These are phyloP conservation scores for Calliopsis andreniformis DNA, from an alignment of 1,140 invertebrate genomes.

Conservation along the genomic window DNA sequence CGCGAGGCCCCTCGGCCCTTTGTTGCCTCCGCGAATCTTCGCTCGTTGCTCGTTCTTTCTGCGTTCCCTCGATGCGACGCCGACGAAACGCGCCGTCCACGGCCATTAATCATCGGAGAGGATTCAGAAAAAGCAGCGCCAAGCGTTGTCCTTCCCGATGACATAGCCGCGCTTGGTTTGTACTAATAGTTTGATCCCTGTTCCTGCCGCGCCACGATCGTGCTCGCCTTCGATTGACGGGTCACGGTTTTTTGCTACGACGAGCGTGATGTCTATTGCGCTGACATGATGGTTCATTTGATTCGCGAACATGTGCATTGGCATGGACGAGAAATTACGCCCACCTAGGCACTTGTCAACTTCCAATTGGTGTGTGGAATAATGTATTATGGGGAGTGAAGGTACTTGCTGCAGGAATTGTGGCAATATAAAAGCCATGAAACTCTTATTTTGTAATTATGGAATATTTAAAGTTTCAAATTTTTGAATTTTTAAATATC, in stretches of 20 bases:
- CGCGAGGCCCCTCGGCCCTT: neutral
- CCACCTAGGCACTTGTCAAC: no score
- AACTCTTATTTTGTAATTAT: no score
- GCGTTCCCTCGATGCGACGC: constrained; percentile 17
- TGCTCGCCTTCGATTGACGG: neutral
- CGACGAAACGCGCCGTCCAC: constrained; percentile 24
- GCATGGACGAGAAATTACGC: no score
- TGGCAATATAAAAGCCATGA: no score
- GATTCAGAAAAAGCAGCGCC: constrained; percentile 47
- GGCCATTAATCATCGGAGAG: constrained; percentile 39
- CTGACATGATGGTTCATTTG: no score
- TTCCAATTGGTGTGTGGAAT: no score
- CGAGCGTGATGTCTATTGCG: no score
- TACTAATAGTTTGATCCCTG: constrained; percentile 42
- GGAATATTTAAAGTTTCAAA: no score
- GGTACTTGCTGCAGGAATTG: no score
- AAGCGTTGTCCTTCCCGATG: constrained; percentile 41
- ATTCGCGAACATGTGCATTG: no score
- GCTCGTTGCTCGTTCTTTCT: constrained; percentile 42
- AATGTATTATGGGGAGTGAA: no score
- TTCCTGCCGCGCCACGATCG: neutral
- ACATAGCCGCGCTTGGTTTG: constrained; percentile 2
- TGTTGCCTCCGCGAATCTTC: constrained; percentile 45
- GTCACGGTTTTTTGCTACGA: neutral
- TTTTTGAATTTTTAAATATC: no score